Evolutionary conservation across 1,140 invertebrate genomes (phyloP).

Genomic region (Pararge aegeria): DNA sequence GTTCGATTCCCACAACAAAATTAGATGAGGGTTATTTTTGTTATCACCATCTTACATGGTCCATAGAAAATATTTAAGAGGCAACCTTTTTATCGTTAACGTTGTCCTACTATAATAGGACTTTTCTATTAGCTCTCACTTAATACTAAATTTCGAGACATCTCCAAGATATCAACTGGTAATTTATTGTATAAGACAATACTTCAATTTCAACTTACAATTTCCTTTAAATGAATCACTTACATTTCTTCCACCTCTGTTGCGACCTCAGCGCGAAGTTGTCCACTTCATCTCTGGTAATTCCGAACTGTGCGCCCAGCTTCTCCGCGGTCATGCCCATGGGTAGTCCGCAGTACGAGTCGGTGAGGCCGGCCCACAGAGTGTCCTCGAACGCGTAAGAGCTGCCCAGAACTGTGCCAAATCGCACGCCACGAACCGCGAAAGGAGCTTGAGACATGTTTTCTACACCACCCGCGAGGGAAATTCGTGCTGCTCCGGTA

Average conservation of each 20-base stretch:
- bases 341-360: slow-evolving; percentile 93
- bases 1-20: too few relatives aligned
- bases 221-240: slow-evolving; percentile 17
- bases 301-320: slow-evolving; percentile 93
- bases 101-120: too few relatives aligned
- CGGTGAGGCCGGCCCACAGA: slow-evolving; percentile 94
- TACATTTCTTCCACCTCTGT: slow-evolving; percentile 89
- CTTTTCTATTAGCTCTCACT: too few relatives aligned
- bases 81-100: too few relatives aligned
- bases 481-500: slow-evolving; percentile 91
- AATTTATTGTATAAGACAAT: too few relatives aligned
- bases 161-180: too few relatives aligned
- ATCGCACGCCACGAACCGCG: slow-evolving; percentile 92
- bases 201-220: too few relatives aligned
- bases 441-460: slow-evolving; percentile 98
- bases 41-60: too few relatives aligned
- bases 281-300: slow-evolving; percentile 93
- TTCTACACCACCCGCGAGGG: slow-evolving; percentile 95
- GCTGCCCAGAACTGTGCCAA: slow-evolving; percentile 92
- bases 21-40: too few relatives aligned
- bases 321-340: slow-evolving; percentile 99
- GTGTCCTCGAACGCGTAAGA: slow-evolving; percentile 93
- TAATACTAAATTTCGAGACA: too few relatives aligned
- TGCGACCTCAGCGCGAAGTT: slow-evolving; percentile 93
- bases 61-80: too few relatives aligned